These are phyloP conservation scores for Apamea monoglypha DNA, from an alignment of 2,888 invertebrate genomes.

Conservation along the genomic window DNA sequence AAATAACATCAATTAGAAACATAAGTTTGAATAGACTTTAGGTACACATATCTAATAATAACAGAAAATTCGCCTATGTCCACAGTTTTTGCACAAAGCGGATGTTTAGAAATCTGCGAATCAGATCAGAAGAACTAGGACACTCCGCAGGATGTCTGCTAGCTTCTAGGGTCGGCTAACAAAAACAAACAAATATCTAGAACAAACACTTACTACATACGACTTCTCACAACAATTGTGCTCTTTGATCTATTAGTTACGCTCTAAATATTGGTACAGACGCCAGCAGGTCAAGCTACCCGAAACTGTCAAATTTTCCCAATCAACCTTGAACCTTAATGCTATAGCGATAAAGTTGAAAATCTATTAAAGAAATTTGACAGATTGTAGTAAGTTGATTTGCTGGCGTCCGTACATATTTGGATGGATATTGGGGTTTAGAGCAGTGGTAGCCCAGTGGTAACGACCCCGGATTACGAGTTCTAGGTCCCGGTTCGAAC, in stretches of 20 bases:
- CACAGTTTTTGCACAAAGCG: conserved; percentile 44
- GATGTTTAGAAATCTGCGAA: conserved; percentile 69
- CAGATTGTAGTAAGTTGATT: too few species aligned
- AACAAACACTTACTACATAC: conserved; percentile 37
- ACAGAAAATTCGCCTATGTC: conserved; percentile 25
- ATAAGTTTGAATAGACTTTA: too few species aligned
- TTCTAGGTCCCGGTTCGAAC: not conserved
- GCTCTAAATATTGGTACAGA: conserved; percentile 1
- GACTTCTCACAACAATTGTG: conserved; percentile 36
- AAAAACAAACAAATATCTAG: conserved; percentile 33
- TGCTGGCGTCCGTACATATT: too few species aligned
- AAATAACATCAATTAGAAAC: too few species aligned
- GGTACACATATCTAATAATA: conserved; percentile 1
- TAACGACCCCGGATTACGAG: not conserved
- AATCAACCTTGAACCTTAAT: too few species aligned
- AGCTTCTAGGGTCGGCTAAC: conserved; percentile 46
- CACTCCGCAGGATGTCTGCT: conserved; percentile 65
- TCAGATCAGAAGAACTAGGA: conserved; percentile 66
- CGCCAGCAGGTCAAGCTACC: too few species aligned
- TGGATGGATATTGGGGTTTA: not conserved
- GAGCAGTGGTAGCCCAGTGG: not conserved
- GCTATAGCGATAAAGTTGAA: too few species aligned
- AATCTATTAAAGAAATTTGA: too few species aligned
- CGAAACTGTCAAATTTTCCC: too few species aligned
- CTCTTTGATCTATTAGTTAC: conserved; percentile 33